Conservation (phyloP, 2,113 vertebrate species). For the Chunga burmeisteri region DNA sequence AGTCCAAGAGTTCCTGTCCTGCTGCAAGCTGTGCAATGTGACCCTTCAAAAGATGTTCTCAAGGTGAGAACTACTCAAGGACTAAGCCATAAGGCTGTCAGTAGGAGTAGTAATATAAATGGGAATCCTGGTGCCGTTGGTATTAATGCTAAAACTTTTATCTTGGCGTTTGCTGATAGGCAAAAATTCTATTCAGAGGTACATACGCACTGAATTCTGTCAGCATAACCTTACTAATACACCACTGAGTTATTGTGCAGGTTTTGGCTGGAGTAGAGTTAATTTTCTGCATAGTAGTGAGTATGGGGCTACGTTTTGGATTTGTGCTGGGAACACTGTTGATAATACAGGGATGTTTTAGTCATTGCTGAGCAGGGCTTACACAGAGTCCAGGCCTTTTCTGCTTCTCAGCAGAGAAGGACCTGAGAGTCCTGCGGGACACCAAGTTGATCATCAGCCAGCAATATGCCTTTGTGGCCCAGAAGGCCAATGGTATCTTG, state of each 20-base stretch:
- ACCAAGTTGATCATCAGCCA: too few relatives aligned
- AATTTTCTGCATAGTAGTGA: too few relatives aligned
- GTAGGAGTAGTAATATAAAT: neutral
- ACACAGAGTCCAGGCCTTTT: too few relatives aligned
- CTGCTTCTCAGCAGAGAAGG: too few relatives aligned
- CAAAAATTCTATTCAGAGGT: neutral
- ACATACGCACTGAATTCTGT: neutral
- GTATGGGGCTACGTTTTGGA: too few relatives aligned
- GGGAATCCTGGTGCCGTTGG: neutral
- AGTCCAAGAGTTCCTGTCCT: neutral
- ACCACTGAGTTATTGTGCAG: neutral
- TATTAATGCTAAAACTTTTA: neutral
- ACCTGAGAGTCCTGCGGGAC: too few relatives aligned
- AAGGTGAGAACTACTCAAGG: neutral
- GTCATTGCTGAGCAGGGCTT: too few relatives aligned
- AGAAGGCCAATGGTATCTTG: too few relatives aligned
- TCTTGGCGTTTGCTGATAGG: neutral
- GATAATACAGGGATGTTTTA: too few relatives aligned
- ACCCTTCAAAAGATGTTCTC: neutral
- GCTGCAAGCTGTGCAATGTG: neutral
- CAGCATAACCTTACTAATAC: neutral
- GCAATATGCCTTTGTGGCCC: too few relatives aligned
- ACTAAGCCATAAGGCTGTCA: neutral
- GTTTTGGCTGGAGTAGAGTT: too few relatives aligned
- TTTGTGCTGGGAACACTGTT: too few relatives aligned